Conservation (phyloP, 2,113 vertebrate genomes). For the Sterna hirundo region DNA sequence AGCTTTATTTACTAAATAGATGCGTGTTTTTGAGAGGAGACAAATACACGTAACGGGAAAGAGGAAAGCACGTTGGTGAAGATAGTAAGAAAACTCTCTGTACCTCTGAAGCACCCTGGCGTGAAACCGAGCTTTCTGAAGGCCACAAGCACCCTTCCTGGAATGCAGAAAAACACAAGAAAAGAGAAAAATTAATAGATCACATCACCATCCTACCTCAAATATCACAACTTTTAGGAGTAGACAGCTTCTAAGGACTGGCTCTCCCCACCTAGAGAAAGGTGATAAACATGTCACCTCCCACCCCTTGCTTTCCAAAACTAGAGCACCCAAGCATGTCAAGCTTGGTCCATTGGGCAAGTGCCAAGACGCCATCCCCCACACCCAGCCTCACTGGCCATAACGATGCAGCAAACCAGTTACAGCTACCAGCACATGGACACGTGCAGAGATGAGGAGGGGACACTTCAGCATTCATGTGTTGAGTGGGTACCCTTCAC, state of each 20-base stretch:
- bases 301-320: not conserved
- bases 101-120: constrained; percentile 83
- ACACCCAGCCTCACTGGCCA: not conserved
- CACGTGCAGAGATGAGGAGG: fast-evolving
- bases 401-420: not conserved
- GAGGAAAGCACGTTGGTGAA: not conserved
- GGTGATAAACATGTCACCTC: not conserved
- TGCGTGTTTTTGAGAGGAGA: not conserved
- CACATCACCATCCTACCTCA: not conserved
- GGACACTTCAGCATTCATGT: not conserved
- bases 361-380: fast-evolving
- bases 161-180: constrained; percentile 9
- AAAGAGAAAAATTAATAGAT: constrained; percentile 32
- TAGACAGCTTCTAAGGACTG: not conserved
- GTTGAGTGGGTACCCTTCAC: not conserved
- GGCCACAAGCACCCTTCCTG: constrained; percentile 88
- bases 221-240: not conserved
- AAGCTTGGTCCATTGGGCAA: not conserved
- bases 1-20: not conserved
- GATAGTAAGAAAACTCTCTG: not conserved
- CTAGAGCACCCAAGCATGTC: not conserved
- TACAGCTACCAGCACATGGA: fast-evolving
- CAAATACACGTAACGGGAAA: not conserved
- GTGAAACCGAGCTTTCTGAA: constrained; percentile 75
- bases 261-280: not conserved